Conservation (phyloP, 2,888 invertebrate genomes). For the Platypus cylindrus region DNA sequence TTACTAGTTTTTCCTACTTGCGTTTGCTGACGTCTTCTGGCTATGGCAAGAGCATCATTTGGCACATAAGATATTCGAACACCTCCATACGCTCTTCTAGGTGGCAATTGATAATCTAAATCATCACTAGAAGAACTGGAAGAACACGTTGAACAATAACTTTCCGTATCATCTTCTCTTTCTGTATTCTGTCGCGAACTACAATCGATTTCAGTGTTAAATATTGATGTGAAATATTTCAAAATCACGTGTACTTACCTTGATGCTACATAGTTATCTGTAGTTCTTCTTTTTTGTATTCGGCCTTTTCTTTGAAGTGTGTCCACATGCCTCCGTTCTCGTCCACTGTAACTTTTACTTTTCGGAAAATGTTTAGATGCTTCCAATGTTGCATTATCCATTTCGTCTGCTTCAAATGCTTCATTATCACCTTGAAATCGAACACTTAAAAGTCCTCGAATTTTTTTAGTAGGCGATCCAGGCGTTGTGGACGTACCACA, state of each 20-base stretch:
- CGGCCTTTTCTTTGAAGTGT: constrained; percentile 26
- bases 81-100: constrained; percentile 72
- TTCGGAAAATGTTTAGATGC: constrained; percentile 34
- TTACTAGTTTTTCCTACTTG: constrained; percentile 31
- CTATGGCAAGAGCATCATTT: constrained; percentile 78
- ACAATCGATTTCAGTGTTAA: constrained; percentile 6
- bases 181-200: constrained; percentile 17
- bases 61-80: constrained; percentile 87
- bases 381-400: constrained; percentile 28
- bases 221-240: not conserved
- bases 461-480: constrained; percentile 31
- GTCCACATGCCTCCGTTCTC: constrained; percentile 31
- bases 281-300: constrained; percentile 27
- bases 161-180: constrained; percentile 53
- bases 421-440: constrained; percentile 42
- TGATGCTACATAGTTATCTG: constrained; percentile 27
- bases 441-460: constrained; percentile 36
- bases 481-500: constrained; percentile 28
- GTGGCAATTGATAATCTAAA: constrained; percentile 74
- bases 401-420: constrained; percentile 35
- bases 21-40: constrained; percentile 49
- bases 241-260: constrained; percentile 5
- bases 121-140: constrained; percentile 77
- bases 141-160: constrained; percentile 84
- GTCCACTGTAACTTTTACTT: constrained; percentile 42